Evolutionary conservation across 2,888 invertebrate genomes (phyloP).

Genomic region (Pollenia amentaria): DNA sequence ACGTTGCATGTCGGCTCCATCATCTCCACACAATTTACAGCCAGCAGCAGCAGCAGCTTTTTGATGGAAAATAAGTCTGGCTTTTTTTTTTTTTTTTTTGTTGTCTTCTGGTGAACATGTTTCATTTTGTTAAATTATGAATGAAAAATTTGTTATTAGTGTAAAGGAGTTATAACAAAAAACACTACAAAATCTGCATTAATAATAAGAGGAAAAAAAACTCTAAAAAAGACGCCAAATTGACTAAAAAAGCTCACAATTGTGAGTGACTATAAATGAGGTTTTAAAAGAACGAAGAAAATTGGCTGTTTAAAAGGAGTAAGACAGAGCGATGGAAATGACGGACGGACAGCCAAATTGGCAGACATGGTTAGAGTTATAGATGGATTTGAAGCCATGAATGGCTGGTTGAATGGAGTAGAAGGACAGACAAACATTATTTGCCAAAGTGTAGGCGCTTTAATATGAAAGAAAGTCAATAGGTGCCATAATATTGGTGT

Average conservation of each 20-base stretch:
- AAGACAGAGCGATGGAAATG: not conserved
- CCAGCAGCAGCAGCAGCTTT: constrained; percentile 44
- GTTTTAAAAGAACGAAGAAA: constrained; percentile 36
- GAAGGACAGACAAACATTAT: constrained; percentile 9
- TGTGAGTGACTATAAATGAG: constrained; percentile 35
- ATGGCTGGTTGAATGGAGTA: constrained; percentile 17
- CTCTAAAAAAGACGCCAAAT: constrained; percentile 38
- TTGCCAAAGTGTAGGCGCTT: constrained; percentile 64
- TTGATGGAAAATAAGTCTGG: constrained; percentile 23
- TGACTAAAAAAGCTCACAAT: constrained; percentile 54
- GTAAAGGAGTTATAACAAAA: constrained; percentile 43
- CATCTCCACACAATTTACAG: constrained; percentile 44
- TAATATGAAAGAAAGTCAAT: constrained; percentile 61
- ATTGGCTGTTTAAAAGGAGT: constrained; percentile 19
- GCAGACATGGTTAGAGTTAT: not conserved
- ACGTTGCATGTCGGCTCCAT: constrained; percentile 46
- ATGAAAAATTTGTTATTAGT: constrained; percentile 68
- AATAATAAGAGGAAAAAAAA: constrained; percentile 7
- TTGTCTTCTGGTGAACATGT: constrained; percentile 45
- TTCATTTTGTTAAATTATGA: constrained; percentile 72
- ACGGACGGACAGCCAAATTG: constrained; percentile 8
- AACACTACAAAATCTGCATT: constrained; percentile 34
- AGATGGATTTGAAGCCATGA: constrained; percentile 17
- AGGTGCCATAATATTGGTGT: constrained; percentile 13
- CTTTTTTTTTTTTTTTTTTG: constrained; percentile 32